Evolutionary conservation across 2,113 vertebrate species (phyloP), one percentile per base, ranked within the genome.

Genomic region (Phaethornis superciliosus): DNA sequence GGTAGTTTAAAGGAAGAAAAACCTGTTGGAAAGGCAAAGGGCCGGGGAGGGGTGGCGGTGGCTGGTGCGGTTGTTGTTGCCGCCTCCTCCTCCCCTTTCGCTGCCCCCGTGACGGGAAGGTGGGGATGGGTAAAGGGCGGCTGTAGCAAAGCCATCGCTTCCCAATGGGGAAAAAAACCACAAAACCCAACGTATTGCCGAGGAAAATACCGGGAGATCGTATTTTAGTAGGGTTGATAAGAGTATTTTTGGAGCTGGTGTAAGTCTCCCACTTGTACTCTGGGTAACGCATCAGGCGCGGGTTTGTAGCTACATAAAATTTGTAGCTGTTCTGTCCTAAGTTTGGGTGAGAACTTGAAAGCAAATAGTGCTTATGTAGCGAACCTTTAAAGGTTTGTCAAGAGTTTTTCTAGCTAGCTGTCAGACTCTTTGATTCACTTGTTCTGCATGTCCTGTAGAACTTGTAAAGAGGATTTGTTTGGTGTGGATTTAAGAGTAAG

Each of bases 11-110:
- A 16, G 16, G 10, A 15, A n/a, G 42, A 35, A 42, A n/a, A 70
- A 87, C 22, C 78, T 56, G 81, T 72, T 40, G 89, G 87, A 14
- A 71, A 32, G 0, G 87, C 12, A 68, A 33, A 0, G 32, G 33
- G 56, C 21, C 24, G 58, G 19, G 18, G 68, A 8, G 16, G 32
- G 60, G 6, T 23, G 89, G 71, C 56, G 49, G 49, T 69, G 81
- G 90, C 82, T 91, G 93, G 88, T 93, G 96, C 81, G 93, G 81
- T 7, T 84, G 81, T 9, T 84, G 84, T 47, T 27, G 85, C 54
- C 40, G 46, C 55, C 40, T 64, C 30, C 81, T 82, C 40, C 40
- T 67, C 46, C 49, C 24, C 59, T 72, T 49, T 67, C 17, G 28
- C 54, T 77, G 67, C 30, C 65, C 35, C 67, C 44, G 58, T 32